Evolutionary conservation across 2,113 vertebrate species (phyloP).

Genomic region (Calonectris borealis): DNA sequence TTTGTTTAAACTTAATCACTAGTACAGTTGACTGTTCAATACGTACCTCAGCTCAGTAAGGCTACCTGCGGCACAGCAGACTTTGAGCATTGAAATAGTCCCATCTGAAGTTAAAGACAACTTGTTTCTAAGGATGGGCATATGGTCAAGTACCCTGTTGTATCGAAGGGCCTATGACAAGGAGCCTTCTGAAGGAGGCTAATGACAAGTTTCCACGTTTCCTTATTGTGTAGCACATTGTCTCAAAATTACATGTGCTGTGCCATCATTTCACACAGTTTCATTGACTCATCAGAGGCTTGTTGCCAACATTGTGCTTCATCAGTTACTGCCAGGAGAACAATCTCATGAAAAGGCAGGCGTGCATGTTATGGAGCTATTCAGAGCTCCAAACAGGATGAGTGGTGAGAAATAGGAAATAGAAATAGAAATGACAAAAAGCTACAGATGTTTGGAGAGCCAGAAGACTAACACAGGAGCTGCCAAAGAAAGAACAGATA

Average conservation of each 20-base stretch:
- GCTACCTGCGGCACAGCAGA: not conserved
- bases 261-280: not conserved
- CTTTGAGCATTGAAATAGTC: not conserved
- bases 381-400: conserved; percentile 1
- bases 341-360: not conserved
- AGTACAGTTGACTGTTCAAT: not conserved
- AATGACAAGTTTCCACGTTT: not conserved
- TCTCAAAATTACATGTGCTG: not conserved
- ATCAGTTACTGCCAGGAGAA: conserved; percentile 5
- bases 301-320: not conserved
- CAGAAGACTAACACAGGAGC: not conserved
- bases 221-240: not conserved
- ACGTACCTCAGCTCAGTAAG: not conserved
- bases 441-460: conserved; percentile 6
- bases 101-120: not conserved
- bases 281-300: conserved; percentile 15
- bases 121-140: not conserved
- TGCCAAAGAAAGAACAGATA: not conserved
- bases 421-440: not conserved
- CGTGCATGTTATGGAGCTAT: not conserved
- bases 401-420: not conserved
- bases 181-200: not conserved
- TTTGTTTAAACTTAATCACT: not conserved
- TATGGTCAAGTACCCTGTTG: not conserved
- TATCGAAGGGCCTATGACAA: not conserved